Base-by-base conservation (phyloP, 2,797 vertebrate species). In the Pachyuromys duprasi region DNA sequence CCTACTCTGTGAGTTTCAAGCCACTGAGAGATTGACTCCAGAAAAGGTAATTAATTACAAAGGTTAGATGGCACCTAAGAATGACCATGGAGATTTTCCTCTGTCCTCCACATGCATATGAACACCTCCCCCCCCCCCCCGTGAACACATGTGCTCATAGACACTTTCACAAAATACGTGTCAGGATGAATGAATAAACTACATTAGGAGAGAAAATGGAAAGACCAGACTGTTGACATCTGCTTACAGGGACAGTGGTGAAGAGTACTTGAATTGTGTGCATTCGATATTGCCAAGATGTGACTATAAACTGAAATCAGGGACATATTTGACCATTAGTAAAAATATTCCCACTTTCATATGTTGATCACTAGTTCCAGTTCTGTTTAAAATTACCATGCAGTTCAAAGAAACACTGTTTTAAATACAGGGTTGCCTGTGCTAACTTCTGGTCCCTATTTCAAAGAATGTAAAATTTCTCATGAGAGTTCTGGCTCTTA, bases 381-480 rank as follows among this genome's bases (percentile, higher is more conserved):
- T 69, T 65, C 75, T 87, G 4, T 90, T 86, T 80, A n/a, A 92
- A 95, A 93, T 82, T 88, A n/a, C 17, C 15, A 14, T 67, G 4
- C 28, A 60, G 3, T 49, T 62, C 36, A 69, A 89, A 72, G 69
- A 96, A 95, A 79, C 4, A 7, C 5, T 69, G 17, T 45, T 80
- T 91, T 92, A 33, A 90, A 18, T 31, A 12, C 14, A 91, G n/a
- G 14, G 0, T 5, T 87, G 20, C 26, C 62, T 88, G 3, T 83
- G 94, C 92, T 70, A 82, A 93, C 78, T 91, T 7, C 24, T 86
- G 22, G 8, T 80, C 20, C 55, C 20, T 39, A 4, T 15, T 91
- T 95, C 69, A 88, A 88, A 91, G 60, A 84, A 90, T 60, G 62
- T 91, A 55, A 76, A 89, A 83, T 80, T 93, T 92, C 22, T 28